Conservation (phyloP, 1,140 invertebrate species). For the Anastatus disparis region DNA sequence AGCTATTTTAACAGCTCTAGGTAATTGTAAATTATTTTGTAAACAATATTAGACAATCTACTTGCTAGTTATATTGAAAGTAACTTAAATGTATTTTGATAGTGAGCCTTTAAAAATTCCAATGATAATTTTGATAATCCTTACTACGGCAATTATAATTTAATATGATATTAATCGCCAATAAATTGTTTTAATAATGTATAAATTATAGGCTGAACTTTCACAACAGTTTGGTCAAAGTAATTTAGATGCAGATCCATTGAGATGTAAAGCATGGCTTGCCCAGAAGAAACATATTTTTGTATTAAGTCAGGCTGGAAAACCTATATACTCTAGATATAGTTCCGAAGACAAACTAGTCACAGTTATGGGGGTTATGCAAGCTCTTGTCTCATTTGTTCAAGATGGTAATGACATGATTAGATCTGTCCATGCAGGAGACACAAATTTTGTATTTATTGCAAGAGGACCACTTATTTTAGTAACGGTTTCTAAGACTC, state of each 20-base stretch:
- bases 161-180: no score
- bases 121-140: no score
- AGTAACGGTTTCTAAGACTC: conserved; percentile 85
- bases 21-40: no score
- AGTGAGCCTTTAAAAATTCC: no score
- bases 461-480: conserved; percentile 88
- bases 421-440: conserved; percentile 85
- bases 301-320: conserved; percentile 93
- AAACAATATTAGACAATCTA: no score
- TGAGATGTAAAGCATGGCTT: conserved; percentile 72
- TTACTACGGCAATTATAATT: no score
- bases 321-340: conserved; percentile 94
- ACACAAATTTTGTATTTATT: conserved; percentile 90
- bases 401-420: conserved; percentile 85
- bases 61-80: no score
- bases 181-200: no score
- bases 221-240: conserved; percentile 56
- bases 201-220: conserved; percentile 59
- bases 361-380: conserved; percentile 94
- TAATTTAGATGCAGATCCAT: conserved; percentile 57
- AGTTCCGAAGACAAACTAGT: conserved; percentile 93
- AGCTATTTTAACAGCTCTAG: no score
- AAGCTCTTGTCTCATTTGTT: conserved; percentile 93
- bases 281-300: conserved; percentile 92
- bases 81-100: no score